Evolutionary conservation across 1,140 invertebrate genomes (phyloP), one percentile per base, ranked within the genome.

Genomic region (Contarinia nasturtii): DNA sequence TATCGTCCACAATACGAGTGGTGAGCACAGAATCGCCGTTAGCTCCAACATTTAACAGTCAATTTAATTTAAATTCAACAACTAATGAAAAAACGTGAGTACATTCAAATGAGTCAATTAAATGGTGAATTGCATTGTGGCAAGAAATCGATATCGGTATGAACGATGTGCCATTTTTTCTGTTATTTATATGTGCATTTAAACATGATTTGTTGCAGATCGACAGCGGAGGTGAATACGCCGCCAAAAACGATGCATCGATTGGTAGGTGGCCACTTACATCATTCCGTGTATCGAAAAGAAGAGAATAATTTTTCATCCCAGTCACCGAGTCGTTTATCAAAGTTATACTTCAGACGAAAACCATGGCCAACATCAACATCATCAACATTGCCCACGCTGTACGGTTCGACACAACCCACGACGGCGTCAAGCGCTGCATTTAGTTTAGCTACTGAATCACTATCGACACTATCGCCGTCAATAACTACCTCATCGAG

Each of bases 261-360:
- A 38, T 57, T 78, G 48, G 69, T 77, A 38, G 76, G 74, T 21
- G 77, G 75, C 45, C 74, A 80, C 54, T 63, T 79, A 15, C 59
- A 64, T 48, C 59, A 60, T 45, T 37, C 18, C 5, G 20, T 14
- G n/a, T 33, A 37, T 38, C 33, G 33, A 33, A 47, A 36, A 21
- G 46, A 47, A 7, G 33, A 20, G 7, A 37, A 47, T 11, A 8
- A 33, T 10, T 14, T 15, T 27, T 20, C 44, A 34, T 21, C 38
- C 3, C 38, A 40, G 7, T 15, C 19, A 33, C 19, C 22, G 14
- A 45, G 18, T n/a, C 22, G 22, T 21, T 21, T 45, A 15, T 33
- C 22, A 33, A 49, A 50, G 20, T 11, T 33, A 5, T 21, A 38
- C 18, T 40, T 33, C 10, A 47, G 34, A 17, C 7, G 44, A 52